phyloP scores from a whole-genome alignment of 2,113 vertebrate genomes.

The Fukomys damarensis region DNA sequence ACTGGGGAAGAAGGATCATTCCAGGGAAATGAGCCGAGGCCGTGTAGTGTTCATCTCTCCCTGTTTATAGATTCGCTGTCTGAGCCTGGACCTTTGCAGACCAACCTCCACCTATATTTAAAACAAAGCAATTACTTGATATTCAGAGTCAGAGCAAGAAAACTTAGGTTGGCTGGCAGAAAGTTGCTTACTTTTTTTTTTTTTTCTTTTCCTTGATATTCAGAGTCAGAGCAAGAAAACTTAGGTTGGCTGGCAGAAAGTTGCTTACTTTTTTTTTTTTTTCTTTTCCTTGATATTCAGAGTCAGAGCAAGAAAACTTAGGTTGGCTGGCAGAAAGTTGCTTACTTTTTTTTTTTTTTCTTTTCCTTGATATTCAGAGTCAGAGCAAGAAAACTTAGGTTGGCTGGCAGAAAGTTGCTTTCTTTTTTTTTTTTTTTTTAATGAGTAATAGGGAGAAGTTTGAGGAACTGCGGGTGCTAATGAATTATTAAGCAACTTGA shows the following conservation, averaged over 20 bases:
- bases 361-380: too few relatives aligned
- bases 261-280: not conserved
- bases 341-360: not conserved
- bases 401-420: too few relatives aligned
- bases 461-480: not conserved
- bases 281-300: not conserved
- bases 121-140: not conserved
- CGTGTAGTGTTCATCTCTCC: not conserved
- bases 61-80: not conserved
- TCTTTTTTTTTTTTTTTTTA: too few relatives aligned
- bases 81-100: not conserved
- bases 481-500: not conserved
- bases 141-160: not conserved
- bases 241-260: not conserved
- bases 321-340: not conserved
- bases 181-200: not conserved
- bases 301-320: not conserved
- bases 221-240: not conserved
- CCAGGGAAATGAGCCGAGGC: fast-evolving
- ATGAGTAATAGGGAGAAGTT: not conserved
- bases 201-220: too few relatives aligned
- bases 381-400: too few relatives aligned
- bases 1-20: not conserved
- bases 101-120: not conserved
- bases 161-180: not conserved